Conservation (phyloP, 2,888 invertebrate genomes). For the Hypena proboscidalis region DNA sequence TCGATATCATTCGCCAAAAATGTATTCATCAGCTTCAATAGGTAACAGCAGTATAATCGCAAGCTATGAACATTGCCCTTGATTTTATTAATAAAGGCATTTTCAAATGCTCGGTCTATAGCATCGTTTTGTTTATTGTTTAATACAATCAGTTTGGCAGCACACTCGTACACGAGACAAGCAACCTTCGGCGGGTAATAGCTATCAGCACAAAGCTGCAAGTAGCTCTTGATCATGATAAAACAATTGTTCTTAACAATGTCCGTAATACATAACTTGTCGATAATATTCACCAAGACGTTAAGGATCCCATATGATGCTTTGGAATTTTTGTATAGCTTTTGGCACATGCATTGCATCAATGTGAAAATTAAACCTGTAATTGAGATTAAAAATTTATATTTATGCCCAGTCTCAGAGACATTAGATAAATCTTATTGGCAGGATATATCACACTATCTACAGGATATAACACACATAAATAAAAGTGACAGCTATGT, state of each 20-base stretch:
- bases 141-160: constrained; percentile 61
- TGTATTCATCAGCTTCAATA: constrained; percentile 53
- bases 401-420: no score
- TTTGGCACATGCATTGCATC: constrained; percentile 71
- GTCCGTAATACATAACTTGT: constrained; percentile 59
- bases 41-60: constrained; percentile 70
- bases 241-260: constrained; percentile 67
- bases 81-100: constrained; percentile 55
- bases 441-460: no score
- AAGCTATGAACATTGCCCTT: constrained; percentile 63
- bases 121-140: constrained; percentile 50
- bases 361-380: constrained; percentile 67
- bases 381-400: constrained; percentile 12
- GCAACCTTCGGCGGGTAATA: constrained; percentile 72
- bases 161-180: constrained; percentile 73
- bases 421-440: no score
- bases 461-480: no score
- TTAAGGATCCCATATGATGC: constrained; percentile 62
- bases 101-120: constrained; percentile 54
- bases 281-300: constrained; percentile 62
- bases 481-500: no score
- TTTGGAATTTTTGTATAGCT: constrained; percentile 66
- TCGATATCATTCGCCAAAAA: constrained; percentile 53
- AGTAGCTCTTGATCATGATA: constrained; percentile 74
- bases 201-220: constrained; percentile 64